Base-by-base conservation (phyloP, 2,797 vertebrate species). In the Pogonophryne albipinna region DNA sequence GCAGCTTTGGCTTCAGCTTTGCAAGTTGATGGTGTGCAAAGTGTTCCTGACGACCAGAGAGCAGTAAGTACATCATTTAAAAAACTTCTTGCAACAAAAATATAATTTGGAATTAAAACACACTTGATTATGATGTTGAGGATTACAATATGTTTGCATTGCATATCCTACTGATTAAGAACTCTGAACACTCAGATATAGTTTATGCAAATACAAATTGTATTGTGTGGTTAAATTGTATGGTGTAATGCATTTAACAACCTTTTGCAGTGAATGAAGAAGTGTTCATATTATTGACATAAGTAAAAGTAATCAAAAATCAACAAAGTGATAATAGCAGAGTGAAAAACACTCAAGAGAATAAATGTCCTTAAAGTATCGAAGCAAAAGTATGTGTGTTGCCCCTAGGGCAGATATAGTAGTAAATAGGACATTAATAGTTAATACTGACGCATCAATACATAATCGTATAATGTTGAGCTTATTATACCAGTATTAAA, bases 1-100 rank as follows among this genome's bases (percentile, higher is more conserved):
- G 41, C 74, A 93, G 92, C 41, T 82, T 61, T 83, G 56, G 76
- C 83, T 31, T 70, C 63, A 2, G 64, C 69, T 31, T 49, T 74
- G 4, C 38, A 71, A 15, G 16, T 49, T 1, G 50, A 57, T 6
- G 78, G 27, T 56, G 45, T 84, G 55, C 73, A 85, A 51, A 79
- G 61, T 13, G 4, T 23, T 62, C 79, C 70, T 16, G 79, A 77
- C 2, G 34, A 34, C 15, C 3, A 4, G 27, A 63, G 8, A 50
- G 69, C 19, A 23, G 86, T 91, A 55, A 89, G 87, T 80, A 27
- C 4, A 59, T 34, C 10, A 56, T 64, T 59, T 16, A 41, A 0
- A 20, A 70, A 47, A 56, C 9, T 59, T 38, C 1, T 3, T 12
- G 34, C 8, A 41, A 57, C 1, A 42, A 44, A 46, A 15, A 7